phyloP scores from a whole-genome alignment of 2,113 vertebrate genomes.

The Charina bottae region DNA sequence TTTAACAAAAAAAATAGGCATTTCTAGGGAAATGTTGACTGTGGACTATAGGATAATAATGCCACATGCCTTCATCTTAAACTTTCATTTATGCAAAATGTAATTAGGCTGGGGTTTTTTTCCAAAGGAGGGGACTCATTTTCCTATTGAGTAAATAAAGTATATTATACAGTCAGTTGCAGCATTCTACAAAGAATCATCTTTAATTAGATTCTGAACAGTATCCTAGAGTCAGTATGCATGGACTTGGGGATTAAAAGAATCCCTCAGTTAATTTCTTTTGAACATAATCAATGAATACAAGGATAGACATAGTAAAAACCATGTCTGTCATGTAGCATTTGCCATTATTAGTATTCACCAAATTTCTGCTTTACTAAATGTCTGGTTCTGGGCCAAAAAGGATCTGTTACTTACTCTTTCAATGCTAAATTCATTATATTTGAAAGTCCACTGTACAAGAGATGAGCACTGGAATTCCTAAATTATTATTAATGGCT shows the following conservation, averaged over 20 bases:
- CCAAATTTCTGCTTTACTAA: not conserved
- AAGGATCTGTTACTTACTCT: not conserved
- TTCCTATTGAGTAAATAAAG: not conserved
- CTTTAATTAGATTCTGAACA: not conserved
- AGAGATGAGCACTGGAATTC: not conserved
- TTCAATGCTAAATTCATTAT: not conserved
- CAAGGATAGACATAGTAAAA: not conserved
- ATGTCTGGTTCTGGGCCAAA: not conserved
- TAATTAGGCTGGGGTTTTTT: not conserved
- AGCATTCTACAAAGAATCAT: not conserved
- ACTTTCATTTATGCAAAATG: not conserved
- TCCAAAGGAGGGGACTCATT: not conserved
- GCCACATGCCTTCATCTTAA: not conserved
- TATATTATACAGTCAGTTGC: not conserved
- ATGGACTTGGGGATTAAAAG: not conserved
- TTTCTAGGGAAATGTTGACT: not conserved
- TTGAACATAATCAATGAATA: not conserved
- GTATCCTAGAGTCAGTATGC: not conserved
- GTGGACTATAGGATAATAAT: not conserved
- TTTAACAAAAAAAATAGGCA: not conserved
- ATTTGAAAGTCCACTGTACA: not conserved
- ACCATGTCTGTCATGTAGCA: not conserved
- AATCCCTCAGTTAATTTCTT: not conserved
- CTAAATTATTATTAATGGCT: not conserved
- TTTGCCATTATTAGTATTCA: not conserved